Evolutionary conservation across 2,888 invertebrate species (phyloP).

Genomic region (Gastracanthus pulcherrimus): DNA sequence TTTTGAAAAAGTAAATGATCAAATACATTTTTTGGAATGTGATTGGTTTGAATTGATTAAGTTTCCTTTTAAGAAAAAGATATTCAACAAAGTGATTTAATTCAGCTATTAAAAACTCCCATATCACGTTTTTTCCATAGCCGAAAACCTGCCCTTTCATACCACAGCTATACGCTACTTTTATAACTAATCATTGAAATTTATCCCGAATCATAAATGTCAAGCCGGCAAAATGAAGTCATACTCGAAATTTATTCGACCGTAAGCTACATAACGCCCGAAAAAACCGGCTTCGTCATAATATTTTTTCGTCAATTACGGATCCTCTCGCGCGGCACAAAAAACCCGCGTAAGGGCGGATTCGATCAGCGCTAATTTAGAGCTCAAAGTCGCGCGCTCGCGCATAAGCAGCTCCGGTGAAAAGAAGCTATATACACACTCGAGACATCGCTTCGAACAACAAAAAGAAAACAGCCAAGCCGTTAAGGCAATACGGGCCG

Average conservation of each 20-base stretch:
- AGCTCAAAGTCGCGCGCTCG: slow-evolving; percentile 44
- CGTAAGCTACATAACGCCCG: neutral
- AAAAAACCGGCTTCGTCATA: slow-evolving; percentile 19
- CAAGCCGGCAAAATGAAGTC: slow-evolving; percentile 4
- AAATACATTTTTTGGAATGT: too few relatives aligned
- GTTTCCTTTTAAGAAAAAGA: neutral
- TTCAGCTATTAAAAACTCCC: too few relatives aligned
- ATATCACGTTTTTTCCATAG: too few relatives aligned
- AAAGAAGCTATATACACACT: too few relatives aligned
- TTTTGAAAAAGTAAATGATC: too few relatives aligned
- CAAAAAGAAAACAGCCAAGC: slow-evolving; percentile 7
- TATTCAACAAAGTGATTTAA: too few relatives aligned
- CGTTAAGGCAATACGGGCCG: slow-evolving; percentile 25
- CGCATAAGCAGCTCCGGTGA: slow-evolving; percentile 1
- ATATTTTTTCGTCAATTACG: slow-evolving; percentile 45
- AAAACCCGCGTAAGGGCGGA: neutral
- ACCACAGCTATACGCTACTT: too few relatives aligned
- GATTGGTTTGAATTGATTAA: too few relatives aligned
- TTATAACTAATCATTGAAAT: slow-evolving; percentile 2
- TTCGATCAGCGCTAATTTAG: slow-evolving; percentile 54
- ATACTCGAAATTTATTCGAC: slow-evolving; percentile 22
- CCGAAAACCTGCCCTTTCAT: too few relatives aligned
- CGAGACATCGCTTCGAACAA: too few relatives aligned
- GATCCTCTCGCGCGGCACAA: neutral
- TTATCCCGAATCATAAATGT: neutral